A percentile compares a stretch with the other conserved stretches of the same genome.
These are phyloP conservation scores for Eira barbara DNA, from an alignment of 2,113 vertebrate genomes.

Conservation along the genomic window DNA sequence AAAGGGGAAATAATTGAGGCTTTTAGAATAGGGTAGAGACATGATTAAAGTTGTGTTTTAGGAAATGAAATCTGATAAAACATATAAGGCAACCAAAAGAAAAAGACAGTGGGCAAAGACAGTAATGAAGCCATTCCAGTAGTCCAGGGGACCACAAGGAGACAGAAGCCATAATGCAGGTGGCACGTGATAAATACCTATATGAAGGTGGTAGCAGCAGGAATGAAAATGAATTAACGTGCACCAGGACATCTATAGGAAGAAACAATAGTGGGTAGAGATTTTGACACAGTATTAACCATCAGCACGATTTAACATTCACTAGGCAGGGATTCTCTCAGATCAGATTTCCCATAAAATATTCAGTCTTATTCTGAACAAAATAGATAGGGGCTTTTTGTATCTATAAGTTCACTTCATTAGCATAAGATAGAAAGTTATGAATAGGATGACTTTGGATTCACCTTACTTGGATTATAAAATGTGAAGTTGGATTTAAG, in stretches of 20 bases:
- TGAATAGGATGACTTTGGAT: constrained; percentile 62
- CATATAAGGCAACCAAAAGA: background rate
- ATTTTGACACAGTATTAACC: background rate
- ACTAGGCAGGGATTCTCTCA: background rate
- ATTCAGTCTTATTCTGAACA: background rate
- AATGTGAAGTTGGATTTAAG: constrained; percentile 55
- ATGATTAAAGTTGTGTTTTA: background rate
- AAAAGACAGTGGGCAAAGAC: background rate
- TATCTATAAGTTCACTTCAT: constrained; percentile 50
- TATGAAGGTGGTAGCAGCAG: background rate
- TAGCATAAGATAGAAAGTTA: constrained; percentile 62
- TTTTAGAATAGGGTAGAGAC: background rate
- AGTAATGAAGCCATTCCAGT: background rate
- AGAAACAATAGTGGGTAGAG: background rate
- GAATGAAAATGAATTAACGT: background rate
- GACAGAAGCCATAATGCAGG: background rate
- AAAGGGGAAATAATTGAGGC: background rate
- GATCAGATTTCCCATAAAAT: background rate
- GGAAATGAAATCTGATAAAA: background rate
- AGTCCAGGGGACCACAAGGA: no score
- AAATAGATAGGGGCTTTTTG: background rate
- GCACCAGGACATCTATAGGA: background rate
- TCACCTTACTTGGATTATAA: constrained; percentile 67
- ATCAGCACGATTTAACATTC: background rate
- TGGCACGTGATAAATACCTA: background rate